A percentile compares a stretch with the other conserved stretches of the same genome.
Evolutionary conservation across 2,888 invertebrate genomes (phyloP).

Genomic region (Drepanosiphum platanoidis): DNA sequence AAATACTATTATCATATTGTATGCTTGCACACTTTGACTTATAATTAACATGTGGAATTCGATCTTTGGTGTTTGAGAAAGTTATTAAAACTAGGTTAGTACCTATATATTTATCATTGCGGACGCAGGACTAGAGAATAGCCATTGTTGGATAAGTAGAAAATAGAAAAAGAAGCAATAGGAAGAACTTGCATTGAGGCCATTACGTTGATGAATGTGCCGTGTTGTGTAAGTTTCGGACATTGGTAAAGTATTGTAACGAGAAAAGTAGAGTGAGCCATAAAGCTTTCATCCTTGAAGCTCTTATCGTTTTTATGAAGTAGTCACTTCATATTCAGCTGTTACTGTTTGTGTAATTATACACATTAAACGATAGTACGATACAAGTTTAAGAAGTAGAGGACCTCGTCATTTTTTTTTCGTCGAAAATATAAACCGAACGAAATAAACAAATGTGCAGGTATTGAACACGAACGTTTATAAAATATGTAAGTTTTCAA

Average conservation of each 20-base stretch:
- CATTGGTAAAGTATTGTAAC: constrained; percentile 13
- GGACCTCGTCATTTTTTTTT: background rate
- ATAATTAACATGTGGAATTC: background rate
- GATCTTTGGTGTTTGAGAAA: constrained; percentile 1
- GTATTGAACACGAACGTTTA: too few species aligned
- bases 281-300: constrained; percentile 18
- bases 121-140: background rate
- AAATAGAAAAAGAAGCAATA: constrained; percentile 13
- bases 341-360: background rate
- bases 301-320: constrained; percentile 3
- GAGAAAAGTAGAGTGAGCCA: constrained; percentile 17
- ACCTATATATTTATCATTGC: constrained; percentile 3
- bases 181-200: constrained; percentile 1
- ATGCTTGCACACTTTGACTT: too few species aligned
- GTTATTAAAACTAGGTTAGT: constrained; percentile 13
- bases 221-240: background rate
- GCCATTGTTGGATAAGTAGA: background rate
- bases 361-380: background rate
- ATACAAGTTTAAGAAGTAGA: background rate
- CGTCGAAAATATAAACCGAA: background rate
- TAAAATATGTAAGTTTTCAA: too few species aligned
- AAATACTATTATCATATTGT: too few species aligned
- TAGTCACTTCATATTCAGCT: background rate
- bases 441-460: too few species aligned
- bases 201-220: constrained; percentile 24